phyloP scores from a whole-genome alignment of 2,797 vertebrate genomes.

The Fundulus diaphanus region DNA sequence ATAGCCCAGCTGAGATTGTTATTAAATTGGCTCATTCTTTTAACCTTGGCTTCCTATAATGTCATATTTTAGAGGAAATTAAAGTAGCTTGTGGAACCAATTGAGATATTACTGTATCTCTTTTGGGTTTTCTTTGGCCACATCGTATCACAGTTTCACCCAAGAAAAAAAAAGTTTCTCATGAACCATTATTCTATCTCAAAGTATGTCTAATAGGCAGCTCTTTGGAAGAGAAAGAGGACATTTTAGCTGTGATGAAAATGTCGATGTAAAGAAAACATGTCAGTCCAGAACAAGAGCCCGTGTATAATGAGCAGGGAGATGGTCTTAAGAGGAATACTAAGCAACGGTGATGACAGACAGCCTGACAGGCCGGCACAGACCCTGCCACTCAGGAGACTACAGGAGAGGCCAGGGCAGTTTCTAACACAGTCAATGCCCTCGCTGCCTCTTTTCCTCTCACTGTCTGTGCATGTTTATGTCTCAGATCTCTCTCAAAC shows the following conservation, averaged over 20 bases:
- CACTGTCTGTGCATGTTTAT: slow-evolving; percentile 24
- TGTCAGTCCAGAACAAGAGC: slow-evolving; percentile 77
- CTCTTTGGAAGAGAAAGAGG: slow-evolving; percentile 34
- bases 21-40: slow-evolving; percentile 76
- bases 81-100: slow-evolving; percentile 72
- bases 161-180: slow-evolving; percentile 59
- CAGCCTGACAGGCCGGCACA: slow-evolving; percentile 80
- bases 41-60: slow-evolving; percentile 81
- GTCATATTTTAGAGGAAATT: slow-evolving; percentile 80
- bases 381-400: slow-evolving; percentile 83
- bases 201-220: slow-evolving; percentile 45
- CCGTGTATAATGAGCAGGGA: slow-evolving; percentile 76
- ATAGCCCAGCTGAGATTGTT: slow-evolving; percentile 68
- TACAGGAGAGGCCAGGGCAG: slow-evolving; percentile 71
- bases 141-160: slow-evolving; percentile 56
- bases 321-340: slow-evolving; percentile 82
- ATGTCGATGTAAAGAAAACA: slow-evolving; percentile 81
- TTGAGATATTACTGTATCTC: slow-evolving; percentile 66
- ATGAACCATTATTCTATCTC: slow-evolving; percentile 60
- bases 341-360: slow-evolving; percentile 81
- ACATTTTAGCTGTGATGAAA: slow-evolving; percentile 65
- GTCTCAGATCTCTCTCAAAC: slow-evolving; percentile 34
- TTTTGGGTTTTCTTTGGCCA: slow-evolving; percentile 56
- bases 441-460: slow-evolving; percentile 28
- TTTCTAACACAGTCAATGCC: slow-evolving; percentile 78